Evolutionary conservation across 2,797 vertebrate species (phyloP).

Genomic region (Nannoperca australis): DNA sequence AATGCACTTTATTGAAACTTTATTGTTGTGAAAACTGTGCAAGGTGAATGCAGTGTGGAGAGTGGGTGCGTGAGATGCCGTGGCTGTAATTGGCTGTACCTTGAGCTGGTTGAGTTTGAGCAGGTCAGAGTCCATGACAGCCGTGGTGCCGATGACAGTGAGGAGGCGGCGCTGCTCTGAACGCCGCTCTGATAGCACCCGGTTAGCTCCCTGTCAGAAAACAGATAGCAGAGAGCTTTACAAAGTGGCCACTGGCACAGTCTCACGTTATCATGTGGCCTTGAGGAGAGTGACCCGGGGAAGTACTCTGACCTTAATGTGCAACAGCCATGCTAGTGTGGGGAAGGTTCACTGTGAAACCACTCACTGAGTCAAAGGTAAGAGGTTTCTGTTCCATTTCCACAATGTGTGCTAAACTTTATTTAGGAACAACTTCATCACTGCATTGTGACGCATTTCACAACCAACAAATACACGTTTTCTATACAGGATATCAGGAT

Average conservation of each 20-base stretch:
- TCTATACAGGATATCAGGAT: not conserved
- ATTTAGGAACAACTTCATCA: not conserved
- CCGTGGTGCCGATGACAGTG: conserved; percentile 91
- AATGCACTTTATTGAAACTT: not conserved
- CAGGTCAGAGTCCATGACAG: conserved; percentile 92
- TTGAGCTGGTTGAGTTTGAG: conserved; percentile 96
- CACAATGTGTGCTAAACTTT: not conserved
- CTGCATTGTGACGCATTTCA: not conserved
- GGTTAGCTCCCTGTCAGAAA: conserved; percentile 87
- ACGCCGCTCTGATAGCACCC: conserved; percentile 90
- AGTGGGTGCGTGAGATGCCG: too few relatives aligned
- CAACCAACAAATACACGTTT: not conserved
- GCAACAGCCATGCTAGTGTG: not conserved
- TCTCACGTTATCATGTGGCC: conserved; percentile 24
- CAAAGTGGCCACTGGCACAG: conserved; percentile 9
- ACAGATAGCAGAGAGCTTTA: conserved; percentile 36
- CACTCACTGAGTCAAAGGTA: not conserved
- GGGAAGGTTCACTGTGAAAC: not conserved
- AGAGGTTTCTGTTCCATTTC: not conserved
- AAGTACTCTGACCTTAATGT: conserved; percentile 10
- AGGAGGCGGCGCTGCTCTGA: conserved; percentile 94
- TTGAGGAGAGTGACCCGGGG: conserved; percentile 11
- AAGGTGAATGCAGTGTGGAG: too few relatives aligned
- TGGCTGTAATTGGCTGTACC: conserved; percentile 72
- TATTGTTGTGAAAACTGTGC: too few relatives aligned